Evolutionary conservation across 2,113 vertebrate species (phyloP), one percentile per base, ranked within the genome.

Genomic region (Phylloscopus whistleri): DNA sequence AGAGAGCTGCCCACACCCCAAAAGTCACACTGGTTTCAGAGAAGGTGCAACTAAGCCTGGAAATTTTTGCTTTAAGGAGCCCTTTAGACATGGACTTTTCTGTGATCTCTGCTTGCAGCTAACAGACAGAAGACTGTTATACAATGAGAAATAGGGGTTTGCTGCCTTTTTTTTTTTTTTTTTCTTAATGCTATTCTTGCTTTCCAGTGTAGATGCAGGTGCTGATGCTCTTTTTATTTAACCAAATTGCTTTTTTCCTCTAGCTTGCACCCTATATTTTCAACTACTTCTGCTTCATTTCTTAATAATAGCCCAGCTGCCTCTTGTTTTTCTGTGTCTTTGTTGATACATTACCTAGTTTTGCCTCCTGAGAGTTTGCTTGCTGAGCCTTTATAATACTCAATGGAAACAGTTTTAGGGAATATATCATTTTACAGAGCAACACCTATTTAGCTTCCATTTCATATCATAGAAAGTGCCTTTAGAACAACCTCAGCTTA

Each of bases 311-410:
- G 56, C 27, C 48, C 82, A 92, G 81, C 84, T 92, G 60, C 60
- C 62, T 89, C 66, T 79, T 92, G 81, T 69, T 95, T 94, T 94
- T 82, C 26, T 86, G 51, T 62, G 41, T 88, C 82, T 90, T 93
- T 91, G 75, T 90, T 86, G 89, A 93, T 91, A 82, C 52, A 90
- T 93, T 96, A 94, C 93, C 82, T 96, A 83, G 79, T 70, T 94
- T 67, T 91, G 49, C 76, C 85, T 91, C 79, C 79, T 86, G 90
- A 95, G 93, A 93, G 31, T 95, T 92, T 80, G 19, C 79, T 90
- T 90, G 90, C 68, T 96, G 85, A 92, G 73, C 19, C 64, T 93
- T 95, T 90, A 59, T 75, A 93, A 88, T 68, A 88, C 16, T 27
- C 15, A 4, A 13, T 92, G 17, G 72, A 92, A 96, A 92, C 63